A percentile compares a stretch with the other conserved stretches of the same genome.
phyloP scores from a whole-genome alignment of 2,888 invertebrate species.

The Lamproptera curius region DNA sequence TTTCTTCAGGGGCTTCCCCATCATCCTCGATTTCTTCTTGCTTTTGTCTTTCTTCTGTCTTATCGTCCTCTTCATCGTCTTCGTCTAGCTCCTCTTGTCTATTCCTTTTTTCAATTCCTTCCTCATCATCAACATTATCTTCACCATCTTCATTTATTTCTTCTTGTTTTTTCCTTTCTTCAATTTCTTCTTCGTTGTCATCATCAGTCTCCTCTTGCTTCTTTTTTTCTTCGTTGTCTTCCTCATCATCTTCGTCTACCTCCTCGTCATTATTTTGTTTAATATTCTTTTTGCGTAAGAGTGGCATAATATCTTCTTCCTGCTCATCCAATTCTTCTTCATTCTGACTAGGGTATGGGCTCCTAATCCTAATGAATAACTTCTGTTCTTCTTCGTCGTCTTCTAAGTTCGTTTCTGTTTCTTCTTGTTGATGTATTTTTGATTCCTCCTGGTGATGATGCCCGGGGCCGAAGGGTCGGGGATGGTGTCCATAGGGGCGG shows the following conservation, averaged over 20 bases:
- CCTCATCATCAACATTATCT: conserved; percentile 1
- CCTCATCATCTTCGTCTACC: too few species aligned
- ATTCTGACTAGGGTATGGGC: neutral
- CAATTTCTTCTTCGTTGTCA: neutral
- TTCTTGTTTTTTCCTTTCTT: neutral
- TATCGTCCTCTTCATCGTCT: neutral
- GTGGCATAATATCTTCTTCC: neutral
- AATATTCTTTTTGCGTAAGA: too few species aligned
- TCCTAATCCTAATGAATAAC: neutral
- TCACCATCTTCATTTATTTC: neutral
- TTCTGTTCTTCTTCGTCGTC: neutral
- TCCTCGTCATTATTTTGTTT: too few species aligned
- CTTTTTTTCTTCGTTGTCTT: too few species aligned
- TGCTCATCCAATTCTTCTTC: neutral
- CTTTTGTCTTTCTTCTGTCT: neutral
- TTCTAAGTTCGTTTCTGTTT: conserved; percentile 2
- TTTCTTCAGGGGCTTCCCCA: neutral
- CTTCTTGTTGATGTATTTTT: conserved; percentile 9
- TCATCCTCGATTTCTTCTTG: conserved; percentile 3
- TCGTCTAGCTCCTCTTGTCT: neutral
- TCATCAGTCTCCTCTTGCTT: neutral
- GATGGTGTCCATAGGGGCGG: conserved; percentile 2
- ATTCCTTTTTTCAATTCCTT: neutral
- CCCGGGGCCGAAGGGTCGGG: neutral
- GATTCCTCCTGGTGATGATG: neutral